Evolutionary conservation across 2,113 vertebrate genomes (phyloP), one percentile per base, ranked within the genome.

Genomic region (Uria aalge): DNA sequence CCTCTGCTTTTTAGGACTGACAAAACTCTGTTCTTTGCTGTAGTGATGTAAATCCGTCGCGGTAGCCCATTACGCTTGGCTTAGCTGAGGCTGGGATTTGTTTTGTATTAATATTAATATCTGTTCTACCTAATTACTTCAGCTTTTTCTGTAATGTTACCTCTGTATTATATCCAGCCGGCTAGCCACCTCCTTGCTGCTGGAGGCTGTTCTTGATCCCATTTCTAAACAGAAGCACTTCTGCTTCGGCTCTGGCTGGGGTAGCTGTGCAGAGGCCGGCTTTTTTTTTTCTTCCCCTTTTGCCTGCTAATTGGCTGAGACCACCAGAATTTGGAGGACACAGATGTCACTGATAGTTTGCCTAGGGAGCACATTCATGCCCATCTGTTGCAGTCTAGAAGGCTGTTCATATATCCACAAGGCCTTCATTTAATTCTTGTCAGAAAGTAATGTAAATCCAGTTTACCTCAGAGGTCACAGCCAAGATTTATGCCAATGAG

Each of bases 391-490:
- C 98, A 95, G 98, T 98, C 98, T 98, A 97, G 97, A 98, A 98
- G 98, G 97, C 98, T 98, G 98, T 98, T 98, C 98, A 94, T 98
- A 98, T 98, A 98, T 97, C 98, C 98, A 98, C 98, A 98, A 98
- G 98, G 98, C 98, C 98, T 98, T 98, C 98, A 98, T 99, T 99
- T 98, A 98, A 99, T 99, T 98, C 98, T 98, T 98, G 98, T 99
- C 98, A 98, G 98, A 98, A 98, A 98, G 98, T 98, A 98, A 98
- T 99, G 98, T 98, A 98, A 98, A 98, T 98, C 98, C 98, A 98
- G 98, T 99, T 98, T 98, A 98, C 98, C 98, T 98, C 98, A 97
- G 98, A 98, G 98, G 98, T 98, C 98, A 97, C 97, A 97, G 98
- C 97, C 97, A 97, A 98, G 98, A 98, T 98, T 98, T 98, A 98